Base-by-base conservation (phyloP, 2,113 vertebrate species). In the Toxotes jaculatrix region DNA sequence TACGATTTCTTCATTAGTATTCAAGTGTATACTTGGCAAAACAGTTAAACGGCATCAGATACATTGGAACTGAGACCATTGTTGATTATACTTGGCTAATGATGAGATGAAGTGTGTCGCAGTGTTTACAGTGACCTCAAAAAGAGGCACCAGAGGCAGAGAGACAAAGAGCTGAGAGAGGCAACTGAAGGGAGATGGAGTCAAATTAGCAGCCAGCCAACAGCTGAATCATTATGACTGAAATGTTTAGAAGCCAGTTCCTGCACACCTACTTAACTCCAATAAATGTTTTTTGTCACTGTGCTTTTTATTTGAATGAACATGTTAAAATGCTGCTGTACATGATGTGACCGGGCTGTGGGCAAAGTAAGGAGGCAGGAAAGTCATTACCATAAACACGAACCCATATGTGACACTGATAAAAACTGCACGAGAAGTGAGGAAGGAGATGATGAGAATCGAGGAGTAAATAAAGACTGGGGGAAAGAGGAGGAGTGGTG, bases 311-410 rank as follows among this genome's bases (percentile, higher is more conserved):
- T 71, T 57, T n/a, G 62, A 51, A 70, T 75, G 9, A 77, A 49
- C n/a, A 7, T 42, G 4, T 74, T 40, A 45, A 63, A 64, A 21
- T 43, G n/a, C 70, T 53, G 38, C 45, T 61, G 63, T 64, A 40
- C 68, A 19, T 75, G 72, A 79, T 63, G 82, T 86, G 76, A 84
- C 53, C 74, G 73, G 43, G 62, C 89, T 67, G 51, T 61, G 13
- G 77, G 87, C 85, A 72, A 77, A 77, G 47, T 17, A 64, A 38
- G 47, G 70, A 75, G 59, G 64, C 51, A 60, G 56, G 42, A 43
- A 66, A 79, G 61, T 77, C 64, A 88, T 88, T 83, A 79, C 23
- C 83, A 86, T 89, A 84, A 83, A 77, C 57, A 51, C 57, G 65
- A 82, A 71, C 40, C 49, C 68, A 74, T 80, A 74, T 76, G 80